Base-by-base conservation (phyloP, 2,888 invertebrate genomes). In the Ormyrus nitidulus region DNA sequence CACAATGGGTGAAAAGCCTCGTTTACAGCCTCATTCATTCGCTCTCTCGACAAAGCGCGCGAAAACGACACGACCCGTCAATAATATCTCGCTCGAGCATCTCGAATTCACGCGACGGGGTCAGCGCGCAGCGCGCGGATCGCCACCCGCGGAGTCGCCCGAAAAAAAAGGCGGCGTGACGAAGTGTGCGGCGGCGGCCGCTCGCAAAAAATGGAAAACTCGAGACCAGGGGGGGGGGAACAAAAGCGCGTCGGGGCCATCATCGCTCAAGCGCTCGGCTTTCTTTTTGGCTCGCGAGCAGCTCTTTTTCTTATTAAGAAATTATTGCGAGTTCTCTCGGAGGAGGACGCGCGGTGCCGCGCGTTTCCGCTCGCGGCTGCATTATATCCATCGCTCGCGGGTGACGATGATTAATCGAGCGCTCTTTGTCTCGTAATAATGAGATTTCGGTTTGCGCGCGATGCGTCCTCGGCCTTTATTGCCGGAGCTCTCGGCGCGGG, bases 341-440 rank as follows among this genome's bases (percentile, higher is more conserved):
- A 48, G 79, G 78, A 74, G 71, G 81, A 74, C 83, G 80, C 74
- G 49, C 11, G 8, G 46, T 44, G 9, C 34, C 34, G 19, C 75
- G 82, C 82, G 79, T 83, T 85, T 85, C 87, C 85, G 85, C 83
- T 84, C 83, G 81, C 83, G 34, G 34, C 34, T 34, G 34, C 34
- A 34, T 34, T 34, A 4, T 83, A 84, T 82, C n/a, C 56, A 61
- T 49, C 69, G 58, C 75, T 54, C 69, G 70, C 76, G 83, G 80
- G 82, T 85, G 85, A 86, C 84, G 85, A 87, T 87, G 88, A 88
- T 88, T 88, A 86, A 88, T 88, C 86, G 85, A 84, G 83, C 80
- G 81, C 85, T 85, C 87, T 88, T 88, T 88, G 88, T 88, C 86
- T 88, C 85, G 84, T 84, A 83, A 83, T 88, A 88, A 88, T 88